A percentile compares a stretch with the other conserved stretches of the same genome.
Conservation (phyloP, 2,888 invertebrate genomes). For the Pachymerium ferrugineum region DNA sequence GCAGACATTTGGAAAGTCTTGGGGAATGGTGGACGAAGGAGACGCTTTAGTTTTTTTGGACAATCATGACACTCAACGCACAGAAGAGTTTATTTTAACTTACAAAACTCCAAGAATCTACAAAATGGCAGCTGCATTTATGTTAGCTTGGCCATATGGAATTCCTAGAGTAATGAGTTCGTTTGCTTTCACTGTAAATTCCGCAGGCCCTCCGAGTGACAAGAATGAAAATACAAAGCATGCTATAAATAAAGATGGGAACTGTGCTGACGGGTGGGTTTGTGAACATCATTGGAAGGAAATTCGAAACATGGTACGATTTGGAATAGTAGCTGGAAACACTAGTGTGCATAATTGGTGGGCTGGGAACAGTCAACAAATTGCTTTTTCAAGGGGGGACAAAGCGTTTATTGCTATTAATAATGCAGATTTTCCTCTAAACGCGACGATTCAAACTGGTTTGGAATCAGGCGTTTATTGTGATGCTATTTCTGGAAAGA, state of each 20-base stretch:
- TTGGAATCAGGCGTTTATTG: conserved; percentile 71
- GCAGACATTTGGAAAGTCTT: conserved; percentile 41
- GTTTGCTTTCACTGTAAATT: conserved; percentile 57
- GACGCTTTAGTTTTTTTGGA: conserved; percentile 73
- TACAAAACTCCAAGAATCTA: conserved; percentile 63
- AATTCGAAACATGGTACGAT: conserved; percentile 71
- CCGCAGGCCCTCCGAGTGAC: conserved; percentile 64
- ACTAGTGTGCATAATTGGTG: conserved; percentile 63
- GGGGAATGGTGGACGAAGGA: conserved; percentile 46
- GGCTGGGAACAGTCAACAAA: conserved; percentile 74
- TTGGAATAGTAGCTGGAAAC: conserved; percentile 62
- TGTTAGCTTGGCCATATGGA: conserved; percentile 79
- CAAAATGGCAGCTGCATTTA: conserved; percentile 75
- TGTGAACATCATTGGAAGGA: conserved; percentile 82
- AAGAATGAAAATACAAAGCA: conserved; percentile 58
- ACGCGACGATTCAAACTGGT: conserved; percentile 53
- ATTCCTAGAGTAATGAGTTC: conserved; percentile 79
- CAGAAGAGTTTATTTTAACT: conserved; percentile 61
- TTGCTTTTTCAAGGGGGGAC: conserved; percentile 73
- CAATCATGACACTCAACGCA: conserved; percentile 87
- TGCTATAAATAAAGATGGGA: conserved; percentile 60
- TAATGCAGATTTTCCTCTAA: conserved; percentile 58
- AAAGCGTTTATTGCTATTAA: conserved; percentile 72
- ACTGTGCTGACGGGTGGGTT: conserved; percentile 68
- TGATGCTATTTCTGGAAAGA: conserved; percentile 72